Evolutionary conservation across 2,888 invertebrate genomes (phyloP).

Genomic region (Helleia helle): DNA sequence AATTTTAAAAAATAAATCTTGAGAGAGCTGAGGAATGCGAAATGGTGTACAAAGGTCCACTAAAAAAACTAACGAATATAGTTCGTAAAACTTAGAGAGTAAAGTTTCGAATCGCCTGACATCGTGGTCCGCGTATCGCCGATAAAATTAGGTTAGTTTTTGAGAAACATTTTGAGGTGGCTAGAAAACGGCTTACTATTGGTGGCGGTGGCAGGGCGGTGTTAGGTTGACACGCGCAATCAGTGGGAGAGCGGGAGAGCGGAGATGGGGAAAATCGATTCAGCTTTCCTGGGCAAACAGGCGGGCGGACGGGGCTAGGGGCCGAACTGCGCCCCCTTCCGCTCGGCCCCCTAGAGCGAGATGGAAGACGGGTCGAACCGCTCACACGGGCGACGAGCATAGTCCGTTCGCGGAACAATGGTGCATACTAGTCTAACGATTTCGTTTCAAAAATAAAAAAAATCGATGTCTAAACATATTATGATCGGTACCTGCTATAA

Average conservation of each 20-base stretch:
- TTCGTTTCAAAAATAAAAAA: constrained; percentile 43
- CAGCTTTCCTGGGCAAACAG: constrained; percentile 36
- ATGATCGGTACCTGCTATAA: constrained; percentile 68
- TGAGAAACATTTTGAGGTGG: constrained; percentile 50
- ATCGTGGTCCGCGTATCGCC: constrained; percentile 23
- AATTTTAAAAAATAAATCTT: constrained; percentile 60
- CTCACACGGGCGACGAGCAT: constrained; percentile 23
- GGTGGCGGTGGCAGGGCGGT: constrained; percentile 34
- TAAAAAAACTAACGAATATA: constrained; percentile 9
- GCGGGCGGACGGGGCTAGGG: constrained; percentile 15
- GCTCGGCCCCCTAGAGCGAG: constrained; percentile 17
- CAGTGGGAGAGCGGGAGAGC: constrained; percentile 36
- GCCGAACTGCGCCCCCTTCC: constrained; percentile 15
- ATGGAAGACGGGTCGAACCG: constrained; percentile 21
- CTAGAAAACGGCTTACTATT: constrained; percentile 39
- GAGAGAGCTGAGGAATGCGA: constrained; percentile 28
- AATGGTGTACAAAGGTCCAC: constrained; percentile 18
- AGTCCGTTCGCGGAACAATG: constrained; percentile 54
- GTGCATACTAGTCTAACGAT: constrained; percentile 62
- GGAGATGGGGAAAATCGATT: constrained; percentile 47
- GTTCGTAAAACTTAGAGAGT: constrained; percentile 13
- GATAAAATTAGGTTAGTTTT: constrained; percentile 51
- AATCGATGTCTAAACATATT: constrained; percentile 59
- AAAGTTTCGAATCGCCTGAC: constrained; percentile 12
- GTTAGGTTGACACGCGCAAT: constrained; percentile 30